These are phyloP conservation scores for Steinernema hermaphroditum DNA, from an alignment of 2,888 invertebrate species.

Conservation along the genomic window DNA sequence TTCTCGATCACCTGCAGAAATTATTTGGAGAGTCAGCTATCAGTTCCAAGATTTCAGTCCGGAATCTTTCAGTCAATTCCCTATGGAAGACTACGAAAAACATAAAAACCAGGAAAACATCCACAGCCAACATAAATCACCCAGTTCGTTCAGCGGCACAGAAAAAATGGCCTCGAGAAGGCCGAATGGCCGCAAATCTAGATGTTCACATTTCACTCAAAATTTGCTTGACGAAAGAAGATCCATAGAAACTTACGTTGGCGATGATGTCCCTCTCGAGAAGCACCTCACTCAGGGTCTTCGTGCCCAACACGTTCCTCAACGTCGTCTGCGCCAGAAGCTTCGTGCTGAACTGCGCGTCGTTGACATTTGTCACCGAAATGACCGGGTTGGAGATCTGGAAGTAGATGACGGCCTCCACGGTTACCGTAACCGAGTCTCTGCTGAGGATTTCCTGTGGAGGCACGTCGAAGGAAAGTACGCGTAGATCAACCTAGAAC, in stretches of 20 bases:
- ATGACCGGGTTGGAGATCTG: conserved; percentile 65
- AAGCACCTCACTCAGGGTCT: conserved; percentile 66
- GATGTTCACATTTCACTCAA: too few relatives aligned
- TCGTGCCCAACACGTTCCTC: conserved; percentile 67
- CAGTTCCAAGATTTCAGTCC: neutral
- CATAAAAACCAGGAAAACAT: too few relatives aligned
- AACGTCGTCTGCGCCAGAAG: conserved; percentile 73
- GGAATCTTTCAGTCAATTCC: too few relatives aligned
- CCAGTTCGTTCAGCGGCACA: too few relatives aligned
- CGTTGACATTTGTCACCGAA: conserved; percentile 70
- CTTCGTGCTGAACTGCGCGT: conserved; percentile 86
- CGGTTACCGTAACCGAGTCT: conserved; percentile 70
- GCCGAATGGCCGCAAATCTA: too few relatives aligned
- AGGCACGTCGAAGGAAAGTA: conserved; percentile 90
- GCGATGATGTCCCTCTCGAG: conserved; percentile 66
- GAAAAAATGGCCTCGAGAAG: too few relatives aligned
- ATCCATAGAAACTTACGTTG: too few relatives aligned
- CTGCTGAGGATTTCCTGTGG: conserved; percentile 75
- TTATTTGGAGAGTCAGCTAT: neutral
- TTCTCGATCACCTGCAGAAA: conserved; percentile 69
- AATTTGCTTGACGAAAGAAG: too few relatives aligned
- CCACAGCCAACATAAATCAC: too few relatives aligned
- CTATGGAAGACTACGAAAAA: too few relatives aligned
- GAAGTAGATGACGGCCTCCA: conserved; percentile 67
- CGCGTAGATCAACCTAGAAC: conserved; percentile 62